These are phyloP conservation scores for Aspidiotus rigidus DNA, from an alignment of 2,888 invertebrate genomes.

Conservation along the genomic window DNA sequence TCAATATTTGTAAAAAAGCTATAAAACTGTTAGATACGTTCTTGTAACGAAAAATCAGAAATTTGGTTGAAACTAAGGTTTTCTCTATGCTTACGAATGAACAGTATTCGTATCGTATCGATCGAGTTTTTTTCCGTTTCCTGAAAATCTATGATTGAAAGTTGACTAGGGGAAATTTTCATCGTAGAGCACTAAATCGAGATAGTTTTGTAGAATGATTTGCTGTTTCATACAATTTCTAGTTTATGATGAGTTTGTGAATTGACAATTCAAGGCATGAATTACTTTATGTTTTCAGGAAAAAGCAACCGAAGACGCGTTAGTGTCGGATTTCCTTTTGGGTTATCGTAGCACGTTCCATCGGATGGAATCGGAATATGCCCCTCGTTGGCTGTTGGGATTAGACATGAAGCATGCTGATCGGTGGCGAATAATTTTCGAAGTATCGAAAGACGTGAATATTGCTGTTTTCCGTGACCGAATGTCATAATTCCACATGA, in stretches of 20 bases:
- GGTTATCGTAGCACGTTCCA: background rate
- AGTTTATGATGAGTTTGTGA: slow-evolving; percentile 4
- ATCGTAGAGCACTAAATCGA: slow-evolving; percentile 4
- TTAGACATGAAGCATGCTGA: background rate
- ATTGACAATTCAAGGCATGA: slow-evolving; percentile 4
- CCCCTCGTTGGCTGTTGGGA: background rate
- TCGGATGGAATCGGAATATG: background rate
- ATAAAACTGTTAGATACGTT: slow-evolving; percentile 1
- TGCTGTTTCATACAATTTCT: slow-evolving; percentile 4
- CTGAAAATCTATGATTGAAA: slow-evolving; percentile 2
- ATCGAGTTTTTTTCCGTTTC: slow-evolving; percentile 4
- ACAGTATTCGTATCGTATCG: slow-evolving; percentile 4
- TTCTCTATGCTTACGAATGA: slow-evolving; percentile 4
- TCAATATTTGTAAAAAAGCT: too few species aligned
- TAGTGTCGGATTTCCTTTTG: background rate
- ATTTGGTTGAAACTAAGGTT: slow-evolving; percentile 2
- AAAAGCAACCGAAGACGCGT: too few species aligned
- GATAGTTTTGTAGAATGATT: slow-evolving; percentile 4
- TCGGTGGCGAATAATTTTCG: too few species aligned
- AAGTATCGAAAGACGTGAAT: too few species aligned
- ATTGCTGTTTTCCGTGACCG: too few species aligned
- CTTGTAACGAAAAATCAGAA: slow-evolving; percentile 1
- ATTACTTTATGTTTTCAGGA: background rate
- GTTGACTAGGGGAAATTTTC: slow-evolving; percentile 1
- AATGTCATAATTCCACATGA: too few species aligned